These are phyloP conservation scores for Teleiodes luculella DNA, from an alignment of 2,888 invertebrate species.

Conservation along the genomic window DNA sequence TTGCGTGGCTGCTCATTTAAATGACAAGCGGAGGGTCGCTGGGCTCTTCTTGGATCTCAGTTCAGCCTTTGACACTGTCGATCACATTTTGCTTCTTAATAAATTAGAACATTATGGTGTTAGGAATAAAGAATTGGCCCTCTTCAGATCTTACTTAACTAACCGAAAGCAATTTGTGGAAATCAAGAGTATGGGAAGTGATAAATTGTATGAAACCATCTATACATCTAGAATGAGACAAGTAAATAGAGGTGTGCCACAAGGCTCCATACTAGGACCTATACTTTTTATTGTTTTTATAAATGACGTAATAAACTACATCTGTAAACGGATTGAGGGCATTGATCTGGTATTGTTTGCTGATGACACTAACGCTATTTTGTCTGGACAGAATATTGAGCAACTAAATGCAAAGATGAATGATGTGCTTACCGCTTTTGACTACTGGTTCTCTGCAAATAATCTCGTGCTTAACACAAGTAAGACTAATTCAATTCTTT, in stretches of 20 bases:
- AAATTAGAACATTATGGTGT: constrained; percentile 1
- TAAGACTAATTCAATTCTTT: background rate
- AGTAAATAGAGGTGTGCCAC: constrained; percentile 3
- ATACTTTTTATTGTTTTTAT: constrained; percentile 1
- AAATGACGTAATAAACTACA: background rate
- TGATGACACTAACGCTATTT: constrained; percentile 5
- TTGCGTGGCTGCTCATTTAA: background rate
- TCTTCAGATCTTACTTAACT: background rate
- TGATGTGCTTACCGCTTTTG: background rate
- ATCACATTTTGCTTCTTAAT: background rate
- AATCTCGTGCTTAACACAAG: background rate
- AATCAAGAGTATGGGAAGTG: background rate
- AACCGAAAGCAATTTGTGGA: constrained; percentile 8
- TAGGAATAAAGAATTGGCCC: background rate
- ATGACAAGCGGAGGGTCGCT: background rate
- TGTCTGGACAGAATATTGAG: background rate
- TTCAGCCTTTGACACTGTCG: constrained; percentile 2
- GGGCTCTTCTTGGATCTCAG: constrained; percentile 3
- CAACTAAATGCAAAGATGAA: background rate
- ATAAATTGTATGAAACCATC: too few relatives aligned
- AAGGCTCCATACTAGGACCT: constrained; percentile 8
- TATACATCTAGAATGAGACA: background rate
- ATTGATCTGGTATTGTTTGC: background rate
- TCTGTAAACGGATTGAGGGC: background rate
- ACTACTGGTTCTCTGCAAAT: constrained; percentile 4